Conservation (phyloP, 2,113 vertebrate genomes). For the Calyptommatus sinebrachiatus region DNA sequence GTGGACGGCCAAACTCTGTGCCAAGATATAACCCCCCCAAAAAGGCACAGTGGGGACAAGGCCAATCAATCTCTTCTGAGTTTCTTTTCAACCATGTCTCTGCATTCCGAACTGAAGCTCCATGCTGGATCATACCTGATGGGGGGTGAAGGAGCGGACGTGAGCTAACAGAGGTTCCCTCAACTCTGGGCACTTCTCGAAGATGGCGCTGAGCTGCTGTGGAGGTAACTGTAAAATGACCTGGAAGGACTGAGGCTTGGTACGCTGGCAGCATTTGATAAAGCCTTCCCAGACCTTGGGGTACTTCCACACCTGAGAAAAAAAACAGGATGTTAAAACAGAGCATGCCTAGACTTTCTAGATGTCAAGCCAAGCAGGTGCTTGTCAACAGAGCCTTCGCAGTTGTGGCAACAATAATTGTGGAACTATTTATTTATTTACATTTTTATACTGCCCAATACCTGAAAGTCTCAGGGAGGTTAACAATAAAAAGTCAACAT, state of each 20-base stretch:
- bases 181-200: conserved; percentile 90
- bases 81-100: not conserved
- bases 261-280: conserved; percentile 93
- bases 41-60: too few species aligned
- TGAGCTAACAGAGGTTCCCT: conserved; percentile 86
- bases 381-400: too few species aligned
- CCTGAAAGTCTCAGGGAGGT: too few species aligned
- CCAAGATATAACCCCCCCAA: too few species aligned
- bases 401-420: too few species aligned
- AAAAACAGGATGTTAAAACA: accelerated
- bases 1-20: too few species aligned
- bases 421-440: too few species aligned
- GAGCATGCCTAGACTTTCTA: too few species aligned
- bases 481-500: too few species aligned
- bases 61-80: too few species aligned
- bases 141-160: conserved; percentile 85
- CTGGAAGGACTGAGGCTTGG: conserved; percentile 89
- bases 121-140: conserved; percentile 74
- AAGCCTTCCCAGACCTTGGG: conserved; percentile 97
- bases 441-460: too few species aligned
- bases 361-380: too few species aligned
- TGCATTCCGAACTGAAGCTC: accelerated
- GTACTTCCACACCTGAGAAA: conserved; percentile 92
- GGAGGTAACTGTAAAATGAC: conserved; percentile 91
- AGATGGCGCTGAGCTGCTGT: conserved; percentile 80